A percentile compares a stretch with the other conserved stretches of the same genome.
These are phyloP conservation scores for Amblyornis subalaris DNA, from an alignment of 2,113 vertebrate genomes.

Conservation along the genomic window DNA sequence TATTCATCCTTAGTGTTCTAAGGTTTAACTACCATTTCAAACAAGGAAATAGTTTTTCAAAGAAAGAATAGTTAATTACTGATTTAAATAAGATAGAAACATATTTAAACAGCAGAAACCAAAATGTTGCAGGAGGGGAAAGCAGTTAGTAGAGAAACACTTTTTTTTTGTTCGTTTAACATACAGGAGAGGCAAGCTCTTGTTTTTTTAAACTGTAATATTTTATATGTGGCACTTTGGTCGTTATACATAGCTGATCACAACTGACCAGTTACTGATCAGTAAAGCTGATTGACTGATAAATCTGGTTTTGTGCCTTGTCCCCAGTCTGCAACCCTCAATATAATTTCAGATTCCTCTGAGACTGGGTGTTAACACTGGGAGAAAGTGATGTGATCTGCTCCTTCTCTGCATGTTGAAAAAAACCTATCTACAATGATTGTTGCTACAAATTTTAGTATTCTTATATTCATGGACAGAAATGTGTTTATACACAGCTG, in stretches of 20 bases:
- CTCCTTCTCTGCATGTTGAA: neutral
- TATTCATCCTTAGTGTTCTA: neutral
- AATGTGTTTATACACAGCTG: neutral
- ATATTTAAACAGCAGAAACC: neutral
- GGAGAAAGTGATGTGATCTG: neutral
- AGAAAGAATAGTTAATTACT: neutral
- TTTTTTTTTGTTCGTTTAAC: neutral
- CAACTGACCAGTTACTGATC: neutral
- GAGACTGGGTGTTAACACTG: neutral
- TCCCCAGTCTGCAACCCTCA: neutral
- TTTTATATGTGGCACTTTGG: neutral
- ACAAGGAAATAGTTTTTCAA: conserved; percentile 1
- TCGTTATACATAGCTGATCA: neutral
- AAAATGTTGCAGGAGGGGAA: neutral
- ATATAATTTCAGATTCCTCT: neutral
- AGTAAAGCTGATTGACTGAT: neutral
- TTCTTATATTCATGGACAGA: neutral
- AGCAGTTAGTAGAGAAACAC: neutral
- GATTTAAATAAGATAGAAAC: neutral
- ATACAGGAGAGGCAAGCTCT: neutral
- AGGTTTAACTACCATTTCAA: neutral
- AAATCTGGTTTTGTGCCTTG: neutral
- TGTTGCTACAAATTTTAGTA: neutral
- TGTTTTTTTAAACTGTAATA: neutral
- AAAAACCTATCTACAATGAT: neutral